Percentiles rank a stretch among this genome's conserved stretches.
phyloP scores from a whole-genome alignment of 2,113 vertebrate species.

The Gallinago jamesoni region DNA sequence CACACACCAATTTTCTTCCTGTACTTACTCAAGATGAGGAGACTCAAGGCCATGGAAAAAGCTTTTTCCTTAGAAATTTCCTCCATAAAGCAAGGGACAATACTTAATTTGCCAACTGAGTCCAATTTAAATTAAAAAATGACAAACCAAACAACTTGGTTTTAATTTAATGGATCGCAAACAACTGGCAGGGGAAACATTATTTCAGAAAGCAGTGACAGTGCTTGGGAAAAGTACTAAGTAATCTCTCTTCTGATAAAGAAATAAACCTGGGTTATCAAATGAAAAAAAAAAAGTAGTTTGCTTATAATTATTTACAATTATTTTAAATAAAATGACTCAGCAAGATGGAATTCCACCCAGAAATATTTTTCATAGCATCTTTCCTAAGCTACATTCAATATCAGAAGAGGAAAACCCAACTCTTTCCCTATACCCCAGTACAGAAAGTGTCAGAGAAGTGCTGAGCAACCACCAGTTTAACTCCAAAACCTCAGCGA shows the following conservation, averaged over 20 bases:
- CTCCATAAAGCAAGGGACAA: background rate
- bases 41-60: background rate
- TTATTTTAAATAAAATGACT: background rate
- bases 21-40: background rate
- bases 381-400: background rate
- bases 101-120: background rate
- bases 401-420: background rate
- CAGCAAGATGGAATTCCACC: background rate
- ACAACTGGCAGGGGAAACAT: background rate
- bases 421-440: background rate
- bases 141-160: background rate
- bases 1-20: background rate
- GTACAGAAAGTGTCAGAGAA: background rate
- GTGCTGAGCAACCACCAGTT: background rate
- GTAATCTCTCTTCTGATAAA: background rate
- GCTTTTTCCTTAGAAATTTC: background rate
- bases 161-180: background rate
- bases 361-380: background rate
- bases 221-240: background rate
- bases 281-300: fast-evolving
- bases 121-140: background rate
- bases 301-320: background rate
- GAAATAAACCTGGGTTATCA: background rate
- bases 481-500: background rate
- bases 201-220: background rate